Conservation (phyloP, 2,797 vertebrate genomes). For the Ctenochaetus hawaiiensis region DNA sequence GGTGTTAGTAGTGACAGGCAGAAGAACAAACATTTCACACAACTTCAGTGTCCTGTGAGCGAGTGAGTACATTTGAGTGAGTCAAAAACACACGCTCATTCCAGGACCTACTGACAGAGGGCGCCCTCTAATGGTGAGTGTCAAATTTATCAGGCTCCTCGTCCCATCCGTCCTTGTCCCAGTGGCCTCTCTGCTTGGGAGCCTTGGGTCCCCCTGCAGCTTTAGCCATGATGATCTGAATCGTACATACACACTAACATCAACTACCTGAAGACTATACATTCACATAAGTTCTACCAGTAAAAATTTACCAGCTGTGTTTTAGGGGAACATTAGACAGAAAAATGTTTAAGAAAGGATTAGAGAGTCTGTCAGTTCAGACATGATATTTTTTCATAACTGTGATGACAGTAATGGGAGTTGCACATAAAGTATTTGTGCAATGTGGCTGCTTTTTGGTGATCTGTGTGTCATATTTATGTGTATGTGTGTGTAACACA, state of each 20-base stretch:
- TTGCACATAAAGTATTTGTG: background rate
- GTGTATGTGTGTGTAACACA: slow-evolving; percentile 70
- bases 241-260: slow-evolving; percentile 60
- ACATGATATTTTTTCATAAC: too few relatives aligned
- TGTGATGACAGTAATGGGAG: background rate
- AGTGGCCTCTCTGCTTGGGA: slow-evolving; percentile 93
- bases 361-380: too few relatives aligned
- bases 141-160: slow-evolving; percentile 90
- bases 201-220: slow-evolving; percentile 92
- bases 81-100: slow-evolving; percentile 71
- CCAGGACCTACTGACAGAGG: slow-evolving; percentile 78
- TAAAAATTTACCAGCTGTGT: background rate
- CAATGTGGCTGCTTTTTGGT: background rate
- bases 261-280: slow-evolving; percentile 21
- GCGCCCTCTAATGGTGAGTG: slow-evolving; percentile 83
- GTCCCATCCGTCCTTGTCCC: slow-evolving; percentile 94
- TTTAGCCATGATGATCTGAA: slow-evolving; percentile 97
- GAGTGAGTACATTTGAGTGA: slow-evolving; percentile 67
- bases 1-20: slow-evolving; percentile 74
- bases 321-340: background rate
- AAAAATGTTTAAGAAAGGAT: background rate
- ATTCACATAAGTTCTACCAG: background rate
- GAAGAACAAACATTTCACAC: slow-evolving; percentile 27
- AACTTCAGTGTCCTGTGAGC: slow-evolving; percentile 34
- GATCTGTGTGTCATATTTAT: background rate